Evolutionary conservation across 2,113 vertebrate species (phyloP).

Genomic region (Bubo bubo): DNA sequence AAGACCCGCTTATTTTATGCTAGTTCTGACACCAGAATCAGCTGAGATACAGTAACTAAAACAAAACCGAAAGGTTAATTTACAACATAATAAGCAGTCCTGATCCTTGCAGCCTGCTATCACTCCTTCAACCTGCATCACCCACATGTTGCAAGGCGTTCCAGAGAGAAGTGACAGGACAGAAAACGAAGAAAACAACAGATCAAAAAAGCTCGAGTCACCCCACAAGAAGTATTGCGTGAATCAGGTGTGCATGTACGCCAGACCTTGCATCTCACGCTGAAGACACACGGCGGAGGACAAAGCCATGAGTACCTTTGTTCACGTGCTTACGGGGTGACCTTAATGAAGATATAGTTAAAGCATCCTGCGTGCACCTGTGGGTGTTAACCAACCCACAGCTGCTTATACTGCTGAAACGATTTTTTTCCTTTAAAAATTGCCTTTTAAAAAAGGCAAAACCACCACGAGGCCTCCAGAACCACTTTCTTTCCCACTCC

Average conservation of each 20-base stretch:
- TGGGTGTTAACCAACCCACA: background rate
- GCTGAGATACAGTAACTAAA: background rate
- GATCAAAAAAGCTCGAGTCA: background rate
- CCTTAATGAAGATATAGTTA: background rate
- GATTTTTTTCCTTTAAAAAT: background rate
- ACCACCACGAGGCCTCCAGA: background rate
- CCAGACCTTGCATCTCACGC: background rate
- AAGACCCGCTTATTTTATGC: background rate
- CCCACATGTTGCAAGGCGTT: background rate
- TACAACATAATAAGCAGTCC: background rate
- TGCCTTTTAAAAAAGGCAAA: background rate
- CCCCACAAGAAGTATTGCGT: background rate
- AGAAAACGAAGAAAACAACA: background rate
- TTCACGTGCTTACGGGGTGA: background rate
- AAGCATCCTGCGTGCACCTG: background rate
- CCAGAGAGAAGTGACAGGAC: background rate
- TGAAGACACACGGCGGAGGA: background rate
- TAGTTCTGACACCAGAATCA: background rate
- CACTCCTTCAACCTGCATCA: background rate
- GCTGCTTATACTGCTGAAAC: background rate
- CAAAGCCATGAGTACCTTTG: background rate
- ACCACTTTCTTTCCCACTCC: conserved; percentile 13
- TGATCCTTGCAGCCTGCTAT: background rate
- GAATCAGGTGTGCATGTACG: background rate
- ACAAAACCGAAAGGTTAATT: background rate